Evolutionary conservation across 1,140 invertebrate species (phyloP).

Genomic region (Dendrolimus punctatus): DNA sequence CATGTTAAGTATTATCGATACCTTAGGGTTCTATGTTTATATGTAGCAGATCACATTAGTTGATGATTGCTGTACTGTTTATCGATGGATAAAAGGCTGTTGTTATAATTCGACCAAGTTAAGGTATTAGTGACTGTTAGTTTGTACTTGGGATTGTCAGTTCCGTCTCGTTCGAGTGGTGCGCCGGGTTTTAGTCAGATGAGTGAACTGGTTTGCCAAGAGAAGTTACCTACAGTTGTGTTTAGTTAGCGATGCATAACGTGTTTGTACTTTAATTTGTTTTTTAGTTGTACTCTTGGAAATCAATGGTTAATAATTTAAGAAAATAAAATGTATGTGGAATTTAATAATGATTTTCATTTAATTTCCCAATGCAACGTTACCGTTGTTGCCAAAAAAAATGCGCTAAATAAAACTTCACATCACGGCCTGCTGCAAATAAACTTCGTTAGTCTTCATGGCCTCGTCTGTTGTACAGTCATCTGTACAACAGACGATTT

Average conservation of each 20-base stretch:
- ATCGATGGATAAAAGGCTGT: conserved; percentile 55
- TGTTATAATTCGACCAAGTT: conserved; percentile 62
- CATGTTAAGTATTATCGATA: conserved; percentile 62
- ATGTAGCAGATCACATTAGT: conserved; percentile 62
- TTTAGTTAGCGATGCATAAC: conserved; percentile 70
- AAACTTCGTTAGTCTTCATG: no score
- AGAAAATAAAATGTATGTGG: conserved; percentile 72
- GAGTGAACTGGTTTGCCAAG: conserved; percentile 67
- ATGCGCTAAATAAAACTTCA: neutral
- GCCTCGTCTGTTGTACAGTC: no score
- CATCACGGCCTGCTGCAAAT: no score
- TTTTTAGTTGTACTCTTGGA: conserved; percentile 72
- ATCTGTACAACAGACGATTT: no score
- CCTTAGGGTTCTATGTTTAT: conserved; percentile 55
- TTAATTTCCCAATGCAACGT: conserved; percentile 4
- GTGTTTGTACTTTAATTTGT: conserved; percentile 73
- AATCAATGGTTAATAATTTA: conserved; percentile 72
- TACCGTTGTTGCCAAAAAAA: neutral
- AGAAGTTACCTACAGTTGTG: conserved; percentile 71
- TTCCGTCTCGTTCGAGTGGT: conserved; percentile 57
- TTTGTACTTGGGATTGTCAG: conserved; percentile 31
- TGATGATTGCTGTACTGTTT: conserved; percentile 55
- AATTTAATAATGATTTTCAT: conserved; percentile 35
- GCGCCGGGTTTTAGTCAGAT: conserved; percentile 64
- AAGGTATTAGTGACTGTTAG: conserved; percentile 47